A percentile compares a stretch with the other conserved stretches of the same genome.
Evolutionary conservation across 2,113 vertebrate species (phyloP).

Genomic region (Xenotilapia longispinis): DNA sequence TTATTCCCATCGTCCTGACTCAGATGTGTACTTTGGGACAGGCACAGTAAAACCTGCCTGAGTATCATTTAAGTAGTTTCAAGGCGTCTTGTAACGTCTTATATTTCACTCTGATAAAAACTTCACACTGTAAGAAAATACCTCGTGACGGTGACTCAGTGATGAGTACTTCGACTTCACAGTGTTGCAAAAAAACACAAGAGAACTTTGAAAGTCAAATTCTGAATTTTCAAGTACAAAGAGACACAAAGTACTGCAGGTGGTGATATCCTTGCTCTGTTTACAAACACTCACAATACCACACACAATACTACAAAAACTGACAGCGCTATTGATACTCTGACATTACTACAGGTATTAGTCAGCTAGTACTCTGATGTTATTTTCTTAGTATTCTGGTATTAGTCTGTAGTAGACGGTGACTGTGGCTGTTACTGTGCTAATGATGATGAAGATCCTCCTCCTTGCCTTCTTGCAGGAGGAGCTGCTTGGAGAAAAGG

Average conservation of each 20-base stretch:
- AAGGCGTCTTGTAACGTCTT: neutral
- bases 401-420: neutral
- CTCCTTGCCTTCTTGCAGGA: neutral
- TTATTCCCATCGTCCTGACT: neutral
- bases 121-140: neutral
- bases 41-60: neutral
- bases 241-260: neutral
- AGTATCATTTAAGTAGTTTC: neutral
- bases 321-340: neutral
- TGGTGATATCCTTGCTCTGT: neutral
- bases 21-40: neutral
- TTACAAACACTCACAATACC: neutral
- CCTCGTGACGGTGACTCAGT: neutral
- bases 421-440: neutral
- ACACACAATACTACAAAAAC: neutral
- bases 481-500: neutral
- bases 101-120: neutral
- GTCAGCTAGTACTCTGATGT: neutral
- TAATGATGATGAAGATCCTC: neutral
- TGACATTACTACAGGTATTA: neutral
- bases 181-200: neutral
- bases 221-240: neutral
- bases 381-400: neutral
- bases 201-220: neutral
- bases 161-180: neutral